Percentiles rank a stretch among this genome's conserved stretches.
These are phyloP conservation scores for Seison nebaliae DNA, from an alignment of 1,140 invertebrate genomes.

Conservation along the genomic window DNA sequence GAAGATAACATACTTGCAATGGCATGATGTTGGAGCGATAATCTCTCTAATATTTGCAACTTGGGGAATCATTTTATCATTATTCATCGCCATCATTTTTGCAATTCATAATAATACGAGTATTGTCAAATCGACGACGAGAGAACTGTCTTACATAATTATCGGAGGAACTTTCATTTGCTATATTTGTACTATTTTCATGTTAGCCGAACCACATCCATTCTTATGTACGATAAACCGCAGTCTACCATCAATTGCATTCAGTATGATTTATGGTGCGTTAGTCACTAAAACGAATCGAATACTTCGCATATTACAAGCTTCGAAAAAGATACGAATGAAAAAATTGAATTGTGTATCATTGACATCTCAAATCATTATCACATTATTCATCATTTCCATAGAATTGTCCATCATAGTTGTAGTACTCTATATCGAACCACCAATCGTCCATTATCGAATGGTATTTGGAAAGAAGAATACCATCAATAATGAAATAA, in stretches of 20 bases:
- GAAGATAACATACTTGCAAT: slow-evolving; percentile 33
- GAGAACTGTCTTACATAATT: slow-evolving; percentile 51
- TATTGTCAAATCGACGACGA: slow-evolving; percentile 42
- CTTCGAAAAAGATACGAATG: slow-evolving; percentile 52
- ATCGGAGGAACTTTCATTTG: slow-evolving; percentile 36
- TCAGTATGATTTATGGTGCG: slow-evolving; percentile 54
- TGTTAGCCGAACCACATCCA: slow-evolving; percentile 41
- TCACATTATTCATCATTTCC: background rate
- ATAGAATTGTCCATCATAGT: slow-evolving; percentile 5
- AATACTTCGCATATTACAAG: slow-evolving; percentile 51
- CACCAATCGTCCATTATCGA: slow-evolving; percentile 3
- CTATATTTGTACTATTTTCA: slow-evolving; percentile 37
- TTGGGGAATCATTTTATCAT: slow-evolving; percentile 40
- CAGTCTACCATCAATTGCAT: slow-evolving; percentile 44
- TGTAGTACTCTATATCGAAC: background rate
- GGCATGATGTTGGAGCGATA: slow-evolving; percentile 35
- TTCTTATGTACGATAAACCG: slow-evolving; percentile 40
- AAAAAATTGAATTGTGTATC: slow-evolving; percentile 43
- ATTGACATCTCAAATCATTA: slow-evolving; percentile 7
- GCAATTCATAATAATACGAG: slow-evolving; percentile 44
- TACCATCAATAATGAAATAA: background rate
- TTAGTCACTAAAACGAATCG: slow-evolving; percentile 57
- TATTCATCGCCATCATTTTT: slow-evolving; percentile 36
- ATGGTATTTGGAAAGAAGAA: background rate
- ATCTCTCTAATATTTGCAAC: slow-evolving; percentile 36